Evolutionary conservation across 2,113 vertebrate genomes (phyloP).

Genomic region (Colius striatus): DNA sequence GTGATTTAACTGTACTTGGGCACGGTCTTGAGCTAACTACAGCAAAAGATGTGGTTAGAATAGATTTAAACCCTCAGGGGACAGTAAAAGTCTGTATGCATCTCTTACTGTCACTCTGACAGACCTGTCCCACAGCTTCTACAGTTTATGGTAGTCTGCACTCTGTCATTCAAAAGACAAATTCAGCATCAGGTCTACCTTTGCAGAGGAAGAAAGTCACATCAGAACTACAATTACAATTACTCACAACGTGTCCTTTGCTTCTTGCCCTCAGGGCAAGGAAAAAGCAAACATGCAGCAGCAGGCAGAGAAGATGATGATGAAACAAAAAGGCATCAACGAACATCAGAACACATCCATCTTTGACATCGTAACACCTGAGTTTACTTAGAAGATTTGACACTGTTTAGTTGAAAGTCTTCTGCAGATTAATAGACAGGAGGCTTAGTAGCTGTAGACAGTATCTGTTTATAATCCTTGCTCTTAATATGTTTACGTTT

Average conservation of each 20-base stretch:
- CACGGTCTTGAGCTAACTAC: neutral
- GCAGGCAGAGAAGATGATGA: neutral
- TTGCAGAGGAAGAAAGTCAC: neutral
- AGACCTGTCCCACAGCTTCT: slow-evolving; percentile 13
- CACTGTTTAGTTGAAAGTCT: slow-evolving; percentile 35
- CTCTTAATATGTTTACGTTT: slow-evolving; percentile 37
- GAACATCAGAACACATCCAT: neutral
- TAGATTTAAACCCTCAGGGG: slow-evolving; percentile 22
- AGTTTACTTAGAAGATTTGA: neutral
- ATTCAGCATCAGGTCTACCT: neutral
- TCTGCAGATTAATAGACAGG: slow-evolving; percentile 29
- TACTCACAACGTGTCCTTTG: neutral
- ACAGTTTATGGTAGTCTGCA: neutral
- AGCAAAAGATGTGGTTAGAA: slow-evolving; percentile 3
- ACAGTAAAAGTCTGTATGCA: neutral
- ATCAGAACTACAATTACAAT: neutral
- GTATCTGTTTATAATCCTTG: slow-evolving; percentile 47
- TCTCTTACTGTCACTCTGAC: neutral
- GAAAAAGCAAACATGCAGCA: neutral
- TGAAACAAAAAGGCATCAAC: neutral
- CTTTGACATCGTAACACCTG: neutral
- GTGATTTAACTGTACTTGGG: neutral
- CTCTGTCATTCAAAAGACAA: neutral
- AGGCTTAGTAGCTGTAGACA: neutral
- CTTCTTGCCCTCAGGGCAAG: neutral